These are phyloP conservation scores for Clistopyga incitator DNA, from an alignment of 2,888 invertebrate genomes.

Conservation along the genomic window DNA sequence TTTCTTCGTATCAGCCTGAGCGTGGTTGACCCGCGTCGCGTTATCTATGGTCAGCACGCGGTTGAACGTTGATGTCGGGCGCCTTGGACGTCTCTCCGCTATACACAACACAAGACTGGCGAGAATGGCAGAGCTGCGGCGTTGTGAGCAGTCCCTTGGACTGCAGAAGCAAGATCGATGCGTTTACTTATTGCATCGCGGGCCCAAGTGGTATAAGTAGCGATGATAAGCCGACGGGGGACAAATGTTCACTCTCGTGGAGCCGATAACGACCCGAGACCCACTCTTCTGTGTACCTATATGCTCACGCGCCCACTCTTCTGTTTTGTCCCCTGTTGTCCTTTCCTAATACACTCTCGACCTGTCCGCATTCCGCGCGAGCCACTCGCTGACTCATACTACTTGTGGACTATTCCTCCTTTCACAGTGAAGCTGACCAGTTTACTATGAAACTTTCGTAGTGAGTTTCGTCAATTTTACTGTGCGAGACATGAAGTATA, in stretches of 20 bases:
- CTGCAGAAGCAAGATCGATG: slow-evolving; percentile 65
- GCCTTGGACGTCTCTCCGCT: slow-evolving; percentile 17
- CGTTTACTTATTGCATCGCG: slow-evolving; percentile 71
- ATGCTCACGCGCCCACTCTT: slow-evolving; percentile 70
- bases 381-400: slow-evolving; percentile 44
- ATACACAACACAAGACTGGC: slow-evolving; percentile 3
- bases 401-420: background rate
- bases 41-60: slow-evolving; percentile 32
- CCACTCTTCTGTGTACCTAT: slow-evolving; percentile 27
- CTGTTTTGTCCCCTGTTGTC: slow-evolving; percentile 49
- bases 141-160: slow-evolving; percentile 29
- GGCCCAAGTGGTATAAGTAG: slow-evolving; percentile 72
- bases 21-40: slow-evolving; percentile 10
- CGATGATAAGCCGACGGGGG: slow-evolving; percentile 73
- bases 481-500: background rate
- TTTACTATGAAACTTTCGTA: background rate
- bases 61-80: slow-evolving; percentile 12
- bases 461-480: background rate
- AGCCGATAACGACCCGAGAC: slow-evolving; percentile 69
- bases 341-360: slow-evolving; percentile 45
- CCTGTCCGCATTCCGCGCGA: slow-evolving; percentile 50
- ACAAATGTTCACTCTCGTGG: slow-evolving; percentile 74
- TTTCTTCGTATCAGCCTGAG: slow-evolving; percentile 48
- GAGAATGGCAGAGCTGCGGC: slow-evolving; percentile 24
- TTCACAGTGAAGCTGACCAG: slow-evolving; percentile 6